phyloP scores from a whole-genome alignment of 2,113 vertebrate genomes.

The Harpagus bidentatus region DNA sequence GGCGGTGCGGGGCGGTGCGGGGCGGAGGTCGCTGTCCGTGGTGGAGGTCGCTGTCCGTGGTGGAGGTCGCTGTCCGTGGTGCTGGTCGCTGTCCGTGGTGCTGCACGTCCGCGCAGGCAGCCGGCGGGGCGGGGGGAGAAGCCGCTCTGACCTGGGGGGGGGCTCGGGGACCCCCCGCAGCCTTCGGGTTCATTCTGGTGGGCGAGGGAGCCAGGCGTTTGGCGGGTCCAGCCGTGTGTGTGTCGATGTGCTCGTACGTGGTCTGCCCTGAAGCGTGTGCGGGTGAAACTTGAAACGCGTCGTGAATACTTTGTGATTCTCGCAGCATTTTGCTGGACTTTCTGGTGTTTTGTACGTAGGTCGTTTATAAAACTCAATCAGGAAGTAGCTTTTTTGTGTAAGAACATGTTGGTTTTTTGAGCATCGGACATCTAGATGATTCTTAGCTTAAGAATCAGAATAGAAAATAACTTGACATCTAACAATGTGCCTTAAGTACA shows the following conservation, averaged over 20 bases:
- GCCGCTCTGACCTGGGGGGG: no score
- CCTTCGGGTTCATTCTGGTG: neutral
- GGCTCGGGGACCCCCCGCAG: neutral
- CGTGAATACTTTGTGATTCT: neutral
- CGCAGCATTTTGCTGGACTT: neutral
- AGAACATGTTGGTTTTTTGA: neutral
- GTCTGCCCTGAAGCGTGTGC: neutral
- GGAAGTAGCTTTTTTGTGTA: neutral
- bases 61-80: conserved; percentile 20
- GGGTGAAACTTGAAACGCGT: neutral
- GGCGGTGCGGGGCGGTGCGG: no score
- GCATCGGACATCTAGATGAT: neutral
- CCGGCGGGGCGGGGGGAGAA: fast-evolving
- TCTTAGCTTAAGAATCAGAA: neutral
- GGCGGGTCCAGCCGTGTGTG: neutral
- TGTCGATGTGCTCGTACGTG: neutral
- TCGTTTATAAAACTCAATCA: neutral
- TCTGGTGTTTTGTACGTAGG: neutral
- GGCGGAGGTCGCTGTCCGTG: neutral
- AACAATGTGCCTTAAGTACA: neutral
- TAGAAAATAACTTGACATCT: neutral
- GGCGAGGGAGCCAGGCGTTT: neutral
- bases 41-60: conserved; percentile 19
- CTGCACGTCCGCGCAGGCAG: neutral
- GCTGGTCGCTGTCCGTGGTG: conserved; percentile 32